These are phyloP conservation scores for Lucilia sericata DNA, from an alignment of 1,140 invertebrate species.

Conservation along the genomic window DNA sequence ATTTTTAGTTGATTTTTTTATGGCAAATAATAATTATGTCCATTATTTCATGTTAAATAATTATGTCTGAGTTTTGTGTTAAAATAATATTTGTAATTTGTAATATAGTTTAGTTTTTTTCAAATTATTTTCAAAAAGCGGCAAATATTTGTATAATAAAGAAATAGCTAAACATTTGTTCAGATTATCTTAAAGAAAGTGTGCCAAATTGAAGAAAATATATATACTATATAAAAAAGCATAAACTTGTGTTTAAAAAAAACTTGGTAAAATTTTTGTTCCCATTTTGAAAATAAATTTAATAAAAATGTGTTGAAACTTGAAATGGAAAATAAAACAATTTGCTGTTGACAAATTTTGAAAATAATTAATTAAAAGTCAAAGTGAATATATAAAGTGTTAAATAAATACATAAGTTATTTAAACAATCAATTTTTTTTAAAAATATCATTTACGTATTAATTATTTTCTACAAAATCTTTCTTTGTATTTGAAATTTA, in stretches of 20 bases:
- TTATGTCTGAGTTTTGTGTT: conserved; percentile 17
- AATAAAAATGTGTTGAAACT: too few species aligned
- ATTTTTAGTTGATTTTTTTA: too few species aligned
- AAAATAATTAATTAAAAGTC: too few species aligned
- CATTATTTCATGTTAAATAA: background rate
- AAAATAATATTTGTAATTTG: background rate
- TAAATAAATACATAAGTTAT: too few species aligned
- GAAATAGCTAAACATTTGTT: background rate
- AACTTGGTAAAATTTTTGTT: background rate
- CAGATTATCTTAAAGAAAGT: background rate
- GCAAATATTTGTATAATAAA: background rate
- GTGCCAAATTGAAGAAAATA: background rate
- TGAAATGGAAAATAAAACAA: too few species aligned
- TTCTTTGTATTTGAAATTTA: too few species aligned
- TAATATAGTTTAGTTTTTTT: background rate
- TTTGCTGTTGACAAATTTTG: too few species aligned
- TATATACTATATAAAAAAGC: background rate
- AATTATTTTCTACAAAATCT: too few species aligned
- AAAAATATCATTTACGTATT: too few species aligned
- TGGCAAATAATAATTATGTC: background rate
- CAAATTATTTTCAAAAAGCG: background rate
- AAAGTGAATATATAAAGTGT: too few species aligned
- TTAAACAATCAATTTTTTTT: too few species aligned
- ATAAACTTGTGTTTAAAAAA: background rate
- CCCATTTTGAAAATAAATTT: too few species aligned